Base-by-base conservation (phyloP, 2,797 vertebrate genomes). In the Platyrinchus mystaceus region DNA sequence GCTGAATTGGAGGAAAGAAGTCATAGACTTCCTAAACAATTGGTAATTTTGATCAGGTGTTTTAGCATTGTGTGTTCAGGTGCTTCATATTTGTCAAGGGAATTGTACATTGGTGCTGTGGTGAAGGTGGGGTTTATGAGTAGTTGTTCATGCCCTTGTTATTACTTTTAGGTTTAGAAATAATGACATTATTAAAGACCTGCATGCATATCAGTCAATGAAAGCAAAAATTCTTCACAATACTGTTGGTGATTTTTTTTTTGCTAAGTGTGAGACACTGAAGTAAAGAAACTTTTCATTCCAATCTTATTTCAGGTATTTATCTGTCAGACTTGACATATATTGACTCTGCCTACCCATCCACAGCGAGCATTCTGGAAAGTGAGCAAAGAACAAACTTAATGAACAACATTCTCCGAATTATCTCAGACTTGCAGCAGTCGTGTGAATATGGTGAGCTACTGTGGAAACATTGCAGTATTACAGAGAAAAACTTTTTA, bases 351-450 rank as follows among this genome's bases (percentile, higher is more conserved):
- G 99, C 99, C 27, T 99, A 99, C 96, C 99, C 99, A 41, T 99
- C 99, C 91, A 99, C 99, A 1, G 99, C 99, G 84, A 99, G 99
- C 98, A 99, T 99, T 95, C 97, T 99, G 97, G 99, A 99, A 97
- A 99, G 98, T 20, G 99, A 99, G 91, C 99, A 99, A 96, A 98
- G 99, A 96, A 99, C 99, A 89, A 99, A 99, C 95, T 97, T 99
- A 95, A 99, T 99, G 99, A 99, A 99, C 97, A 99, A 99, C 97
- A 99, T 99, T 73, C 98, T 99, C 95, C 98, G 99, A 97, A 99
- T 99, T 95, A 99, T 99, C 97, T 99, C 99, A 11, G 99, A 99
- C 94, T 97, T 99, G 96, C 99, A 99, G 96, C 99, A 99, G 96
- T 99, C 99, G 0, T 99, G 99, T 96, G 99, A 99, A 97, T 99